Evolutionary conservation across 2,888 invertebrate species (phyloP), one percentile per base, ranked within the genome.

Genomic region (Siphonodentalium dalli): DNA sequence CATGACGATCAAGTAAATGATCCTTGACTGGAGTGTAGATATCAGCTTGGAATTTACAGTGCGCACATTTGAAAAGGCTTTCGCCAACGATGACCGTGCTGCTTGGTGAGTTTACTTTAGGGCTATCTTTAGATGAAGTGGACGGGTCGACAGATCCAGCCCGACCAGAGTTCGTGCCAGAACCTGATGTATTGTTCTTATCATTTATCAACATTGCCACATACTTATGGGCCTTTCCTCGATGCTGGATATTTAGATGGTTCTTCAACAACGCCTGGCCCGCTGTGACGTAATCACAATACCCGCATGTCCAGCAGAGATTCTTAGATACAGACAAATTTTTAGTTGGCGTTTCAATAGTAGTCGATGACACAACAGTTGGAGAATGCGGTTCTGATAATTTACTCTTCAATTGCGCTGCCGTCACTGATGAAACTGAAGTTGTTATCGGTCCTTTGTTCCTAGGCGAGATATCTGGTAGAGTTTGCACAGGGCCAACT

Each of bases 301-400:
- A 73, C 9, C 69, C 71, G 65, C 74, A 74, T 40, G 65, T 69
- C 73, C 70, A 74, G 46, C 71, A 71, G 13, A 69, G 52, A 21
- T 66, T 67, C 11, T 69, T 65, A 8, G 65, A 64, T 13, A 64
- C 65, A 21, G 64, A 62, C 7, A 58, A n/a, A n/a, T n/a, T n/a
- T n/a, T n/a, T n/a, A n/a, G n/a, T n/a, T n/a, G n/a, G n/a, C n/a
- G n/a, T n/a, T n/a, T n/a, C n/a, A n/a, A n/a, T n/a, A n/a, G n/a
- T n/a, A n/a, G n/a, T n/a, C n/a, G n/a, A n/a, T n/a, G n/a, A n/a
- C n/a, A n/a, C n/a, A n/a, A n/a, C n/a, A n/a, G n/a, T n/a, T n/a
- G n/a, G n/a, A n/a, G n/a, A n/a, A n/a, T n/a, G n/a, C n/a, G n/a
- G n/a, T n/a, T n/a, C n/a, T n/a, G n/a, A n/a, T n/a, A n/a, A n/a